Base-by-base conservation (phyloP, 1,140 invertebrate species). In the Diploscapter pachys region DNA sequence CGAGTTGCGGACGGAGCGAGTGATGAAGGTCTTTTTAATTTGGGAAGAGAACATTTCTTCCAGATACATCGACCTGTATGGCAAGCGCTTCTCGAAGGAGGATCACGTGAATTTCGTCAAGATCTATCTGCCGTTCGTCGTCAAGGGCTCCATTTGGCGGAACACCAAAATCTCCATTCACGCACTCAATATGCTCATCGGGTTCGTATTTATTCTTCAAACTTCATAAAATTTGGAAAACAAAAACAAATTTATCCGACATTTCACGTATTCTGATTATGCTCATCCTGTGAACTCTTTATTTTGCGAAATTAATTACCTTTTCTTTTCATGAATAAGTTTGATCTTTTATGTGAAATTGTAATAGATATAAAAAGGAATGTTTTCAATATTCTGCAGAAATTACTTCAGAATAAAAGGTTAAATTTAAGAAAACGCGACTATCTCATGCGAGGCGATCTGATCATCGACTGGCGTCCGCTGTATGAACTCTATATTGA, bases 81-180 rank as follows among this genome's bases (percentile, higher is more conserved):
- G 92, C n/a, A 85, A 91, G 76, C 92, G 92, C 82, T 94, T 96
- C 86, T 91, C 90, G 2, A 96, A 95, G 87, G 90, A 92, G 81
- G 93, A 95, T 86, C 94, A 96, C 85, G 89, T 96, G 48, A 84
- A 88, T 11, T 89, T 96, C 31, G 90, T 96, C n/a, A 91, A 93
- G 82, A 84, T 95, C 59, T 88, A 92, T 65, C 75, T 89, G 4
- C 87, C 86, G 88, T 88, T 84, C 85, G 84, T 83, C 59, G 89
- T 90, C 8, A 92, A 72, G 53, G 89, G 92, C 79, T 87, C 93
- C 59, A 92, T 95, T 84, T 89, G 91, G 74, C 88, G 89, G 75
- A 87, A 92, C 75, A 87, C 93, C 53, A 89, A 90, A 77, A 90
- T 91, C 82, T 91, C 91, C 87, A 88, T 86, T 31, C 72, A 67